Base-by-base conservation (phyloP, 2,797 vertebrate species). In the Amphiprion clarkii region DNA sequence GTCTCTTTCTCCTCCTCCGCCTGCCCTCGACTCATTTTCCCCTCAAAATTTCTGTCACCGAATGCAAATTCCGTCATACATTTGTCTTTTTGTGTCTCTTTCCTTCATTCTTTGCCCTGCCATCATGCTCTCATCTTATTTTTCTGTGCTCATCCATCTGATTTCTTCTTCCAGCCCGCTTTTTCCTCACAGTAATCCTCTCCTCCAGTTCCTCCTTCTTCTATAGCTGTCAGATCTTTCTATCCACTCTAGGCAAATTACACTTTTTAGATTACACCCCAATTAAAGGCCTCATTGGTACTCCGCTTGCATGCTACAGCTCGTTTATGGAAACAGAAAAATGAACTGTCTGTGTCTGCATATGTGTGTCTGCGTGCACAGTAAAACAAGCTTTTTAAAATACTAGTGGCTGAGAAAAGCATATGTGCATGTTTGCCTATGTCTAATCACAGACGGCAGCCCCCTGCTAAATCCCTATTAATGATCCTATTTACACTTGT, bases 401-500 rank as follows among this genome's bases (percentile, higher is more conserved):
- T 49, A 63, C 71, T 40, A 62, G 42, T 14, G 0, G 69, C 67
- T 76, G 19, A 36, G 33, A 57, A 71, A 60, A 64, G 58, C 72
- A 60, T 51, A 52, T 77, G 79, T 64, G 82, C 51, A 29, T 88
- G 87, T 91, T 83, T 88, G 82, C 23, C 25, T 86, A 82, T 71
- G 66, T 77, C 86, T 94, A 92, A 93, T 92, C 81, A 55, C 82
- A 93, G 88, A 88, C 68, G 57, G 87, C 90, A 88, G 90, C 71
- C 74, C 89, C 84, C 78, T 83, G 85, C 82, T 93, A 93, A 94
- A 92, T 90, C 88, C 83, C 70, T 81, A 91, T 88, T 94, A 95
- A 94, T 94, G 92, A 95, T 93, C 90, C 90, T 87, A 92, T 92
- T 94, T 94, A 92, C 88, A 92, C 88, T 91, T 91, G 90, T 91